phyloP scores from a whole-genome alignment of 1,140 invertebrate species.

The Pachypeltis micranthus region DNA sequence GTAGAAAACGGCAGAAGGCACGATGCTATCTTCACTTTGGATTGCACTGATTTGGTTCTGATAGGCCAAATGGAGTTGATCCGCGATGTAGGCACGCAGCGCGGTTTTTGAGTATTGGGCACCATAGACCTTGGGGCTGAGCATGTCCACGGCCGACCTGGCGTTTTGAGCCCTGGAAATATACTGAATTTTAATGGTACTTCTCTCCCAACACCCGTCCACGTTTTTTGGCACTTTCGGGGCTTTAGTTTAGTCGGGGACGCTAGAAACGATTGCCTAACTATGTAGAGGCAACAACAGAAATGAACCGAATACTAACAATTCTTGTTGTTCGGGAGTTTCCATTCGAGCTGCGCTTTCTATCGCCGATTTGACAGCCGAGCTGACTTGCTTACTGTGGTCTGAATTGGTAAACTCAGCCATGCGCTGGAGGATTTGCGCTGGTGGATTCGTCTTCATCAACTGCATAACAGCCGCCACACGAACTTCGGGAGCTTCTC shows the following conservation, averaged over 20 bases:
- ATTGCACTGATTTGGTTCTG: slow-evolving; percentile 35
- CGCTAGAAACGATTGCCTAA: too few species aligned
- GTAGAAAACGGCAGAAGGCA: slow-evolving; percentile 39
- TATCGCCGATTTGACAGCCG: slow-evolving; percentile 47
- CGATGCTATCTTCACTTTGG: slow-evolving; percentile 41
- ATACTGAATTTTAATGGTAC: slow-evolving; percentile 22
- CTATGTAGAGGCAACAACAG: too few species aligned
- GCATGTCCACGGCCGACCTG: slow-evolving; percentile 38
- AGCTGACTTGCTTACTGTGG: slow-evolving; percentile 44
- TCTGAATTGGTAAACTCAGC: slow-evolving; percentile 52
- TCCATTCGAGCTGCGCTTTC: slow-evolving; percentile 33
- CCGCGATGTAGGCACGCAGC: slow-evolving; percentile 33
- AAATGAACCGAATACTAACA: too few species aligned
- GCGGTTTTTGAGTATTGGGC: slow-evolving; percentile 39
- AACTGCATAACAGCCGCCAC: slow-evolving; percentile 46
- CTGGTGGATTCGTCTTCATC: slow-evolving; percentile 44
- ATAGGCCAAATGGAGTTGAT: slow-evolving; percentile 38
- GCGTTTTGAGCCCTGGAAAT: slow-evolving; percentile 42
- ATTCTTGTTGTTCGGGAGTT: slow-evolving; percentile 30
- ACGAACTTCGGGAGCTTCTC: slow-evolving; percentile 48
- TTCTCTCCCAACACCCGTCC: too few species aligned
- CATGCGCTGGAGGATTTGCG: slow-evolving; percentile 50
- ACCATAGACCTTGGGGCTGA: slow-evolving; percentile 43
- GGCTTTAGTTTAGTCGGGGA: too few species aligned
- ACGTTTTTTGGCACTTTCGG: too few species aligned